Evolutionary conservation across 2,113 vertebrate species (phyloP).

Genomic region (Cacatua alba): DNA sequence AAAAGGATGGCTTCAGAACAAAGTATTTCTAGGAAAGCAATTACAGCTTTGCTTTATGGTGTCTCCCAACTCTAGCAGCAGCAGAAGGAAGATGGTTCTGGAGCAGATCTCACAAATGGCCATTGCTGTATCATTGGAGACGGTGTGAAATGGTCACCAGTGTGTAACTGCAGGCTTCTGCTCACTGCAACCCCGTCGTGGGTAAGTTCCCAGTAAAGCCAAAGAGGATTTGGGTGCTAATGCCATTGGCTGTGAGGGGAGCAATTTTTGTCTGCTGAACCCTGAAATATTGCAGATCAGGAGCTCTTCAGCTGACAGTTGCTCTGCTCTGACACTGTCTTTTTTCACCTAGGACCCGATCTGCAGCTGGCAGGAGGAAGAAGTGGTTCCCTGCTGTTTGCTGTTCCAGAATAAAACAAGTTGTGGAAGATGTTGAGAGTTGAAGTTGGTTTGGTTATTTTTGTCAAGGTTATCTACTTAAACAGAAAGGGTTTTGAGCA

Average conservation of each 20-base stretch:
- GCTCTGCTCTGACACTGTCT: background rate
- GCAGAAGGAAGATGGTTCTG: background rate
- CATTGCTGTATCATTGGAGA: rapidly evolving
- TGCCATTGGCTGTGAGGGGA: rapidly evolving
- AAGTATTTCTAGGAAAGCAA: background rate
- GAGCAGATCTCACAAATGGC: background rate
- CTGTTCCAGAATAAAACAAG: background rate
- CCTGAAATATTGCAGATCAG: background rate
- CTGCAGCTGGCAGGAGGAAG: background rate
- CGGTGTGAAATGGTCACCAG: background rate
- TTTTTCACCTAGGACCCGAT: background rate
- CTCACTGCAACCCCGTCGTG: rapidly evolving
- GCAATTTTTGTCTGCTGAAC: background rate
- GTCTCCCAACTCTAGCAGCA: background rate
- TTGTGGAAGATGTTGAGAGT: background rate
- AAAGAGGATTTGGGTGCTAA: background rate
- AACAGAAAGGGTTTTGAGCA: background rate
- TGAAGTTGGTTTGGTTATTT: background rate
- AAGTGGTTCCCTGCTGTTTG: background rate
- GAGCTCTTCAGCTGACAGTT: background rate
- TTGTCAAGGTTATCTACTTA: background rate
- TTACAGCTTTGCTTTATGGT: background rate
- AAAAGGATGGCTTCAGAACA: background rate
- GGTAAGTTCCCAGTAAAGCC: background rate
- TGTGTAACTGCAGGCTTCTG: background rate